Base-by-base conservation (phyloP, 2,113 vertebrate species). In the Puntigrus tetrazona region DNA sequence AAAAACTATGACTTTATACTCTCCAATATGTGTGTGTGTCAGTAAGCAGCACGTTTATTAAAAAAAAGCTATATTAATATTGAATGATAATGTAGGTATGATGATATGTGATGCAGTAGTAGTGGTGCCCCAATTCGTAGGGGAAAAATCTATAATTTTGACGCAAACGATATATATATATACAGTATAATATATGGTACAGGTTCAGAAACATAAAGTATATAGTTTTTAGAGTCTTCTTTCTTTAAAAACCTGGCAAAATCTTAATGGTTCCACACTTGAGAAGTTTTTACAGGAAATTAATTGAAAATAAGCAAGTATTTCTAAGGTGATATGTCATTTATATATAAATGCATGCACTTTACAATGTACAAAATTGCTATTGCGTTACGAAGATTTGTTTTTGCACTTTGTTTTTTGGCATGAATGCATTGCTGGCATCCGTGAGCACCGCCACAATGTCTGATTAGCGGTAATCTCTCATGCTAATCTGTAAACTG, bases 391-490 rank as follows among this genome's bases (percentile, higher is more conserved):
- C 22, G 22, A 36, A 27, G 13, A 41, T 72, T 74, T 69, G 61
- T 9, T 8, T 85, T 52, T 25, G 3, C 45, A 38, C 74, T 18
- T 38, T n/a, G 11, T 57, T 73, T 43, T 38, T 43, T 45, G 70
- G 61, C 67, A 38, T 70, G 65, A 79, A 50, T 59, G 75, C 41
- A 16, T 34, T 75, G 41, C 52, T 59, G 50, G n/a, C 77, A 57
- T 65, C 13, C 52, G 69, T 36, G 57, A 85, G 57, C 67, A 73
- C 38, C 25, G 38, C 38, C 38, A 45, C 70, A 45, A 27, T 1
- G n/a, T 73, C 70, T 73, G 70, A 45, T 73, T 73, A 73, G 70
- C 11, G 11, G 10, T 65, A 85, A 81, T 85, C 84, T 75, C 78
- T 34, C 25, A 59, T 57, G 69, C 67, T 85, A 81, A 81, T 85